Evolutionary conservation across 2,888 invertebrate genomes (phyloP).

Genomic region (Callimorpha dominula): DNA sequence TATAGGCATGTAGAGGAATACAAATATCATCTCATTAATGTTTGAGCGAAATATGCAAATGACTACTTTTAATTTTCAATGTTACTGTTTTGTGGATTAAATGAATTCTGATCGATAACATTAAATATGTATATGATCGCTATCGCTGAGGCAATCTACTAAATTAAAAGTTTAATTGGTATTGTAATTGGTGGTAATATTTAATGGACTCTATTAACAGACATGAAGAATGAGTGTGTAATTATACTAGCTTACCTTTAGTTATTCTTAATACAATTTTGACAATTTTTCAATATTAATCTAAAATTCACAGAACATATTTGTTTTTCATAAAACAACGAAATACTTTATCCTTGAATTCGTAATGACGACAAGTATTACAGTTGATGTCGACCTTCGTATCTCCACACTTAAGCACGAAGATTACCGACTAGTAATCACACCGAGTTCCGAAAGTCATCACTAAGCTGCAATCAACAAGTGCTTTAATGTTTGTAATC

Average conservation of each 20-base stretch:
- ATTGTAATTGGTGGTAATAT: not conserved
- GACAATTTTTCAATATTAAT: not conserved
- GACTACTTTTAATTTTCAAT: conserved; percentile 23
- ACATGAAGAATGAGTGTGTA: no score
- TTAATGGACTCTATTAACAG: no score
- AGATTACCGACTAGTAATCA: conserved; percentile 65
- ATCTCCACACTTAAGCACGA: conserved; percentile 56
- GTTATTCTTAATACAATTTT: not conserved
- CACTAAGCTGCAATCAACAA: conserved; percentile 70
- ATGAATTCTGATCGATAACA: conserved; percentile 1
- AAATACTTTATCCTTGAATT: conserved; percentile 45
- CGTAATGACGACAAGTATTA: conserved; percentile 46
- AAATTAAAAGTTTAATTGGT: not conserved
- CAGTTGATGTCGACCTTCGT: conserved; percentile 54
- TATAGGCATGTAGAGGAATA: conserved; percentile 20
- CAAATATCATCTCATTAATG: conserved; percentile 31
- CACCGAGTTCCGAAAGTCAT: conserved; percentile 72
- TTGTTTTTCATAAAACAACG: conserved; percentile 6
- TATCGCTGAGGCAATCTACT: conserved; percentile 4
- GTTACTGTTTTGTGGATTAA: conserved; percentile 5
- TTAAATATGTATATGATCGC: not conserved
- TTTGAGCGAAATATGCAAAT: conserved; percentile 29
- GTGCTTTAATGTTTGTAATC: conserved; percentile 74
- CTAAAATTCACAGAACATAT: not conserved
- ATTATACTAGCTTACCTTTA: not conserved